Percentiles rank a stretch among this genome's conserved stretches.
phyloP scores from a whole-genome alignment of 92 coral and sea anemone species.

The Porites evermanni region DNA sequence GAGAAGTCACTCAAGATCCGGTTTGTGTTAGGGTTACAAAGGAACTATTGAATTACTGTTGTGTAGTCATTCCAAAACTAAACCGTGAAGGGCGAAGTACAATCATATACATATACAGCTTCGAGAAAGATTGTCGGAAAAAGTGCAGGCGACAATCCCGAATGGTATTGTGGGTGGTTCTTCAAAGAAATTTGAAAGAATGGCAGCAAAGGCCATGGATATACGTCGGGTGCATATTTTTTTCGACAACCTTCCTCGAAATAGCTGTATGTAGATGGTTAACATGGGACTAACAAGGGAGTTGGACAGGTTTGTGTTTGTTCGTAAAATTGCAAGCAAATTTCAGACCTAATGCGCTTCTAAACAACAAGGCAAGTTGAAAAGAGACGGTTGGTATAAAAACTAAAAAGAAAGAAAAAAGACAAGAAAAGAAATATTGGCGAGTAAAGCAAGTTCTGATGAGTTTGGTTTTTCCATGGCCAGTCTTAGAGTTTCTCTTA shows the following conservation, averaged over 20 bases:
- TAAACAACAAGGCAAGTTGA: conserved; percentile 9
- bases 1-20: neutral
- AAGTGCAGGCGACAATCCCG: too few relatives aligned
- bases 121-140: too few relatives aligned
- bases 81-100: neutral
- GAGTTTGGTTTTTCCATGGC: neutral
- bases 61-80: neutral
- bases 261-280: too few relatives aligned
- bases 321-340: conserved; percentile 12
- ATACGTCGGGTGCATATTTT: too few relatives aligned
- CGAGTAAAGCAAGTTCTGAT: neutral
- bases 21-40: neutral
- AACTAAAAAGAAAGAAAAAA: too few relatives aligned
- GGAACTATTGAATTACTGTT: neutral
- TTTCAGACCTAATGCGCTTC: neutral
- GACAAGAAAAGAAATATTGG: neutral
- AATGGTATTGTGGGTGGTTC: too few relatives aligned
- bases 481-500: neutral
- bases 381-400: neutral
- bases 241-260: too few relatives aligned
- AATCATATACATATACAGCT: too few relatives aligned
- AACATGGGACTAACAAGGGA: neutral
- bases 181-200: too few relatives aligned
- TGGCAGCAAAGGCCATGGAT: too few relatives aligned
- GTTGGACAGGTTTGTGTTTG: conserved; percentile 10